These are phyloP conservation scores for Aptenodytes forsteri DNA, from an alignment of 2,113 vertebrate genomes.

Conservation along the genomic window DNA sequence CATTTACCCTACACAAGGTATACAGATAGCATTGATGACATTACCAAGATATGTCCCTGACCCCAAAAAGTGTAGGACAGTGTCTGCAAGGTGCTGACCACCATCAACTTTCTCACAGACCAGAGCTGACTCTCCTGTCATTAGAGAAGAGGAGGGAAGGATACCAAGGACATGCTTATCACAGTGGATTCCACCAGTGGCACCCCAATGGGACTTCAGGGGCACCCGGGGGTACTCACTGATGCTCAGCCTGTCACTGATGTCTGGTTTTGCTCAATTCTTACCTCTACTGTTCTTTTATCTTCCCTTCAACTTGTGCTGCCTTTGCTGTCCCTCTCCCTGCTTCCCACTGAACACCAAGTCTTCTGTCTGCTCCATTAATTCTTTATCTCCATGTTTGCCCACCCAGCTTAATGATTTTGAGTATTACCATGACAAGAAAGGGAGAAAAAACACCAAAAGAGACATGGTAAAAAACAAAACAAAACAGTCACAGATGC, in stretches of 20 bases:
- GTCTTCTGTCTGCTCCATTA: background rate
- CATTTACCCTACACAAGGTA: background rate
- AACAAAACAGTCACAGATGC: background rate
- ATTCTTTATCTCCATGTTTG: background rate
- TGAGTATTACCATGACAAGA: background rate
- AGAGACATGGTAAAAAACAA: background rate
- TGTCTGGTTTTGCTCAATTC: background rate
- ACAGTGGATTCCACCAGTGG: background rate
- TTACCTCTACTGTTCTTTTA: background rate
- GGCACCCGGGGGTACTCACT: background rate
- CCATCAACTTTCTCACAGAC: background rate
- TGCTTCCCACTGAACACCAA: background rate
- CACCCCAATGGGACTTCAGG: background rate
- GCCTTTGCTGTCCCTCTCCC: background rate
- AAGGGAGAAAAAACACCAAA: background rate
- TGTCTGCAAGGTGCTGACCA: background rate
- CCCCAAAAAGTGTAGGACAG: background rate
- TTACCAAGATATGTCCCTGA: background rate
- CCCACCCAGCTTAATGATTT: background rate
- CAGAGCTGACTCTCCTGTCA: background rate
- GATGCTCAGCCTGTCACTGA: background rate
- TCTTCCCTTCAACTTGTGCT: background rate
- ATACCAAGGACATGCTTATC: background rate
- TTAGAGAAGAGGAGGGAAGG: background rate
- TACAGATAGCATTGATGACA: accelerated